Evolutionary conservation across 1,140 invertebrate species (phyloP).

Genomic region (Bombus fervidus): DNA sequence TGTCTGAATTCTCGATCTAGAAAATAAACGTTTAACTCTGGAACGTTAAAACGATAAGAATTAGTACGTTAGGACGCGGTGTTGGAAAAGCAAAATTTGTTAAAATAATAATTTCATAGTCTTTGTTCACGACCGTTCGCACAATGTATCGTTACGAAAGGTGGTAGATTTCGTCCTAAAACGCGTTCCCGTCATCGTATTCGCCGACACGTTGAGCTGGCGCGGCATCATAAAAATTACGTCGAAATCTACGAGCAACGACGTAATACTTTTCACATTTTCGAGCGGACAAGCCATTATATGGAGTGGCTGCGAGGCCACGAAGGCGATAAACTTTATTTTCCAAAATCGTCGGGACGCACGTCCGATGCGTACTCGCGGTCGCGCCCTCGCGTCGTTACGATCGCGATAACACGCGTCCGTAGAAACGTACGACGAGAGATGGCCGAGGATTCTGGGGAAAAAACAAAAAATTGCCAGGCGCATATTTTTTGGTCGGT

Average conservation of each 20-base stretch:
- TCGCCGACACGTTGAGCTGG: slow-evolving; percentile 56
- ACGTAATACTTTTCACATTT: slow-evolving; percentile 66
- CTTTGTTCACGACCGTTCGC: not conserved
- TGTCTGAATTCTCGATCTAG: no score
- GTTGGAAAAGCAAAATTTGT: not conserved
- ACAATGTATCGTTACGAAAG: not conserved
- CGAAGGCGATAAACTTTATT: slow-evolving; percentile 71
- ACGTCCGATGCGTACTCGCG: slow-evolving; percentile 49
- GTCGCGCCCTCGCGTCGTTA: slow-evolving; percentile 41
- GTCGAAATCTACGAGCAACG: slow-evolving; percentile 63
- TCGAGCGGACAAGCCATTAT: slow-evolving; percentile 61
- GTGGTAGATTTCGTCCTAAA: slow-evolving; percentile 45
- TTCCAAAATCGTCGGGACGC: slow-evolving; percentile 63
- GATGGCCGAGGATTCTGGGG: slow-evolving; percentile 50
- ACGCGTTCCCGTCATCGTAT: slow-evolving; percentile 52
- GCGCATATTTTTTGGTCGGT: slow-evolving; percentile 52
- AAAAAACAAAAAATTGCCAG: slow-evolving; percentile 52
- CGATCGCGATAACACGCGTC: slow-evolving; percentile 67
- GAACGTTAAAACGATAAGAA: no score
- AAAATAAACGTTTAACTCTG: no score
- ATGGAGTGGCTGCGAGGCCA: slow-evolving; percentile 42
- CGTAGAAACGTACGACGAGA: slow-evolving; percentile 68
- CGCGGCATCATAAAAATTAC: slow-evolving; percentile 66
- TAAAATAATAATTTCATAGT: not conserved
- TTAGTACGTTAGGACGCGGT: not conserved